phyloP scores from a whole-genome alignment of 2,888 invertebrate genomes.

The Tipula lateralis region DNA sequence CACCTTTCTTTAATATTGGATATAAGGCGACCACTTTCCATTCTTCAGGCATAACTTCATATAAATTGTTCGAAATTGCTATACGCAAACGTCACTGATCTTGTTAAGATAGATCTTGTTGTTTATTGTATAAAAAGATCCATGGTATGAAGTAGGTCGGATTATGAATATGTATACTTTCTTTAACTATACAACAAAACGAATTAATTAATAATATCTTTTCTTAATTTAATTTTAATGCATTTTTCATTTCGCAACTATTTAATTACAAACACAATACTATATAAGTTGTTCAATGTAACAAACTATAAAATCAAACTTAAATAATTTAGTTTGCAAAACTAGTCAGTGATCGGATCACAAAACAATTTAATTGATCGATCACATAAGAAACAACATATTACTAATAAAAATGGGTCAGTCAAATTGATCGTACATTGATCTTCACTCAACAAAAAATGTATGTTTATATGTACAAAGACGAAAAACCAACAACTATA shows the following conservation, averaged over 20 bases:
- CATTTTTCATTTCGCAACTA: background rate
- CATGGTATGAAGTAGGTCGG: background rate
- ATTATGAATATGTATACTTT: background rate
- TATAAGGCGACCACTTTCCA: too few relatives aligned
- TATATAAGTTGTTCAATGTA: background rate
- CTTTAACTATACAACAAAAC: background rate
- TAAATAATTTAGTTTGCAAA: background rate
- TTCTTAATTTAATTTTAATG: background rate
- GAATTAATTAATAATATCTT: background rate
- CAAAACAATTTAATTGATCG: background rate
- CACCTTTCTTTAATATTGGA: too few relatives aligned
- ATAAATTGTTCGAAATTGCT: too few relatives aligned
- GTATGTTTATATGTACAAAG: too few relatives aligned
- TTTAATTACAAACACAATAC: too few relatives aligned
- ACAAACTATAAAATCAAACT: background rate
- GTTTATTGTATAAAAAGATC: background rate
- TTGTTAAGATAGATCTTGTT: background rate
- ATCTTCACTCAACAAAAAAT: background rate
- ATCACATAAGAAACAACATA: background rate
- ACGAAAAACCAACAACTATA: background rate
- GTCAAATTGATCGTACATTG: background rate
- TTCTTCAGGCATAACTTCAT: too few relatives aligned
- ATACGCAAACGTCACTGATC: background rate
- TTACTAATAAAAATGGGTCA: background rate
- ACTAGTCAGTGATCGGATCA: background rate